A percentile compares a stretch with the other conserved stretches of the same genome.
These are phyloP conservation scores for Lithobius niger DNA, from an alignment of 1,140 invertebrate genomes.

Conservation along the genomic window DNA sequence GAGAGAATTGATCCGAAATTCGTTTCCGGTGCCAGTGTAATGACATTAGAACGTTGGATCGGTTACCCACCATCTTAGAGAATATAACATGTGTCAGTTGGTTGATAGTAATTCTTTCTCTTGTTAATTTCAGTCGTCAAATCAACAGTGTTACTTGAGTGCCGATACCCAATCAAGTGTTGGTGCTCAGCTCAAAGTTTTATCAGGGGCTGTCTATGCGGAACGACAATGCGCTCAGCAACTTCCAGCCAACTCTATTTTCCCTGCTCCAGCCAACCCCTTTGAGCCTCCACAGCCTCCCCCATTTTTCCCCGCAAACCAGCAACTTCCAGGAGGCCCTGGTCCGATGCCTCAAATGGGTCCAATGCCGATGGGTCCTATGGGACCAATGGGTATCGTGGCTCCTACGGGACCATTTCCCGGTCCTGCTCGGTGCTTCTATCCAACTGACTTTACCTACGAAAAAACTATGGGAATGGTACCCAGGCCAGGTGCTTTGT, in stretches of 20 bases:
- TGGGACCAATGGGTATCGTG: not conserved
- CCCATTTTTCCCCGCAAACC: not conserved
- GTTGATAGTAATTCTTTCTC: too few relatives aligned
- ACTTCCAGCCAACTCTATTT: not conserved
- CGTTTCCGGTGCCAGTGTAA: not conserved
- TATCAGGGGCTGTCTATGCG: constrained; percentile 2
- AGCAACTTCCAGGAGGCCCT: not conserved
- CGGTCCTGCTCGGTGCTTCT: not conserved
- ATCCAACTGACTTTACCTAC: constrained; percentile 2
- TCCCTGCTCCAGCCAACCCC: not conserved
- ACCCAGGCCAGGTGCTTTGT: not conserved
- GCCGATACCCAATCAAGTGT: constrained; percentile 4
- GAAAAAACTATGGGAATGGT: constrained; percentile 8
- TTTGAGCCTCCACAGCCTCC: not conserved
- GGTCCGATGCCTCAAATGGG: not conserved
- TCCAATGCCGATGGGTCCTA: not conserved
- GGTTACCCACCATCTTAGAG: not conserved
- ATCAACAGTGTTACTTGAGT: constrained; percentile 1
- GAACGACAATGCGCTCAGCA: not conserved
- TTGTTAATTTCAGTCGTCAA: not conserved
- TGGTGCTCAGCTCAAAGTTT: constrained; percentile 8
- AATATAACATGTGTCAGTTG: not conserved
- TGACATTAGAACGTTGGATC: not conserved
- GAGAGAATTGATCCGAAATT: too few relatives aligned
- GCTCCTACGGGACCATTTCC: not conserved